Evolutionary conservation across 2,797 vertebrate species (phyloP).

Genomic region (Borostomias antarcticus): DNA sequence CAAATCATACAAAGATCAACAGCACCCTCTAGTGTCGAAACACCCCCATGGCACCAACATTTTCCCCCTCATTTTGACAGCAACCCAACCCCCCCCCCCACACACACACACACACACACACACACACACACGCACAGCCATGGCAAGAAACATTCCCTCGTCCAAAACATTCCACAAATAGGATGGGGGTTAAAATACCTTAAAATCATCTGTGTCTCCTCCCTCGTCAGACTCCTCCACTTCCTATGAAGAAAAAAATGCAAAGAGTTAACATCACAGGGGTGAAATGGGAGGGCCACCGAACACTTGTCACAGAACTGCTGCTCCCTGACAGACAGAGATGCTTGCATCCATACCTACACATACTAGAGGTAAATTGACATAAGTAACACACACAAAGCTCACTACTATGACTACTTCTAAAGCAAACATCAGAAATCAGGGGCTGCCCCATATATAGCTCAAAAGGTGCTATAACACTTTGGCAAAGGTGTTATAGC

Average conservation of each 20-base stretch:
- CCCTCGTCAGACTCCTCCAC: constrained; percentile 96
- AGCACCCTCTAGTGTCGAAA: constrained; percentile 66
- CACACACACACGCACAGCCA: constrained; percentile 14
- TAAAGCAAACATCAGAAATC: too few relatives aligned
- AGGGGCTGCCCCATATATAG: too few relatives aligned
- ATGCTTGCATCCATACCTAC: neutral
- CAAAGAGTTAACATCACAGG: constrained; percentile 76
- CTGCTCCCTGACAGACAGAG: neutral
- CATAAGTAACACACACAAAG: too few relatives aligned
- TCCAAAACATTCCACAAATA: constrained; percentile 34
- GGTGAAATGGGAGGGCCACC: neutral
- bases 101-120: neutral
- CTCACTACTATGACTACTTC: too few relatives aligned
- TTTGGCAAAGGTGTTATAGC: too few relatives aligned
- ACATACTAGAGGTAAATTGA: too few relatives aligned
- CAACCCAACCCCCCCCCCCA: neutral
- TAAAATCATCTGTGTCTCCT: constrained; percentile 89
- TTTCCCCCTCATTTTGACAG: neutral
- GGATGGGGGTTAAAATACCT: constrained; percentile 85
- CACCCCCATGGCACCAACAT: neutral
- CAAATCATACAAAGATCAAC: constrained; percentile 23
- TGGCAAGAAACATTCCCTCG: constrained; percentile 4
- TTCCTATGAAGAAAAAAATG: constrained; percentile 95
- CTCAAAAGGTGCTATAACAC: too few relatives aligned
- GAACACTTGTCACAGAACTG: neutral